Conservation (phyloP, 2,888 invertebrate species). For the Eristalis pertinax region DNA sequence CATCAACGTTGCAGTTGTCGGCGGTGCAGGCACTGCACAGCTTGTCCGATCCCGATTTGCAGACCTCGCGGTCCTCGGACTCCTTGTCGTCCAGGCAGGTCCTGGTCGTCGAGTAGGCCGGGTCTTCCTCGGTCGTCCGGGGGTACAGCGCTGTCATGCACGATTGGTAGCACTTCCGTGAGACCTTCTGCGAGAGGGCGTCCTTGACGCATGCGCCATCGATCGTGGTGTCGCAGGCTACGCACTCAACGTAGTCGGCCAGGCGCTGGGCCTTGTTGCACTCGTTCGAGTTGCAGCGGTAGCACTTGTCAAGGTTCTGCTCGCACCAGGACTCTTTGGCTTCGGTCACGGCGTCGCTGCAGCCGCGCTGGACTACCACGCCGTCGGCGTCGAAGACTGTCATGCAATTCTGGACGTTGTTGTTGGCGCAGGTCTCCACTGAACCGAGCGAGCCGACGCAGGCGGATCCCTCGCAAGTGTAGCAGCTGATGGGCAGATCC, state of each 20-base stretch:
- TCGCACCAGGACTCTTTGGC: slow-evolving; percentile 74
- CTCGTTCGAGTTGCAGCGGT: slow-evolving; percentile 78
- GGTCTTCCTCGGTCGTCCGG: slow-evolving; percentile 73
- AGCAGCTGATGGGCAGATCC: slow-evolving; percentile 76
- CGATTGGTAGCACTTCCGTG: slow-evolving; percentile 75
- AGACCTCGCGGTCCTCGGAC: slow-evolving; percentile 74
- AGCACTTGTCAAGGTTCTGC: slow-evolving; percentile 74
- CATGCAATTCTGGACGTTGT: slow-evolving; percentile 76
- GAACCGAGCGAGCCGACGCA: slow-evolving; percentile 62
- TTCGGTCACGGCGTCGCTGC: slow-evolving; percentile 73
- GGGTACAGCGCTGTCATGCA: slow-evolving; percentile 77
- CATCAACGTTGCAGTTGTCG: slow-evolving; percentile 74
- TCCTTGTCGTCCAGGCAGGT: slow-evolving; percentile 79
- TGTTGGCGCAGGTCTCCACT: slow-evolving; percentile 73
- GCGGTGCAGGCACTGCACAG: slow-evolving; percentile 75
- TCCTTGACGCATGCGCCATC: slow-evolving; percentile 74
- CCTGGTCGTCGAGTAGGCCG: slow-evolving; percentile 77
- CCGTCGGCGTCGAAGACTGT: slow-evolving; percentile 75
- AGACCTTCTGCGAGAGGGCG: slow-evolving; percentile 58
- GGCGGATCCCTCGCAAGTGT: slow-evolving; percentile 73
- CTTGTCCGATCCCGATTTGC: slow-evolving; percentile 73
- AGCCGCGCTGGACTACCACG: slow-evolving; percentile 76
- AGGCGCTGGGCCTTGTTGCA: slow-evolving; percentile 76
- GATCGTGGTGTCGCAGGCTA: slow-evolving; percentile 75
- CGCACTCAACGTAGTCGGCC: slow-evolving; percentile 76